These are phyloP conservation scores for Vombatus ursinus DNA, from an alignment of 2,113 vertebrate genomes.

Conservation along the genomic window DNA sequence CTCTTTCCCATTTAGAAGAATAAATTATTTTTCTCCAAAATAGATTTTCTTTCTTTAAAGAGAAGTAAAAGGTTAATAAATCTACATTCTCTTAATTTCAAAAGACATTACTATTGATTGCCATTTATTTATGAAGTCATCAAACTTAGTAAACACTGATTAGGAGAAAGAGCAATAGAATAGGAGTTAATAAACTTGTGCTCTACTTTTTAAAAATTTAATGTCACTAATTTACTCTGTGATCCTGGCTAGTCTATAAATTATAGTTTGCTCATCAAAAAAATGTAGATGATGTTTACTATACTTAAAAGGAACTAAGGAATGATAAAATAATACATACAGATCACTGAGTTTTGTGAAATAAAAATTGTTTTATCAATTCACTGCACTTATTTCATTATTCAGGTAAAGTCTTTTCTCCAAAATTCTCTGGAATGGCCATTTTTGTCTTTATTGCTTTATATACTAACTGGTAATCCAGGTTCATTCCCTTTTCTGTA, in stretches of 20 bases:
- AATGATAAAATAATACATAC: neutral
- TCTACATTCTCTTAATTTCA: constrained; percentile 37
- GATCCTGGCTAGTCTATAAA: neutral
- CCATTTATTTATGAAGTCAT: constrained; percentile 18
- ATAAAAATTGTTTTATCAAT: constrained; percentile 3
- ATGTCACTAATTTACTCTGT: neutral
- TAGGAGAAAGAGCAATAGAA: neutral
- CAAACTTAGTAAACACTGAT: neutral
- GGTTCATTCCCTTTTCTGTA: neutral
- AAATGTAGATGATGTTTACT: neutral
- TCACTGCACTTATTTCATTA: neutral
- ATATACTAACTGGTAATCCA: neutral
- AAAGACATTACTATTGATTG: neutral
- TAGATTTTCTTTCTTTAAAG: constrained; percentile 15
- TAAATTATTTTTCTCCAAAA: constrained; percentile 20
- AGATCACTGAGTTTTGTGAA: neutral
- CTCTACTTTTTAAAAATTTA: neutral
- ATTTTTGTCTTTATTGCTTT: neutral
- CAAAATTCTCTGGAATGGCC: neutral
- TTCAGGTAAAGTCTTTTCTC: neutral
- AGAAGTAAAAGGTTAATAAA: constrained; percentile 33
- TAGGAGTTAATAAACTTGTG: neutral
- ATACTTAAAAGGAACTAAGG: neutral
- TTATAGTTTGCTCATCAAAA: neutral
- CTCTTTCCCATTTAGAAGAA: constrained; percentile 8